Base-by-base conservation (phyloP, 1,140 invertebrate species). In the Scaptomyza pallida region DNA sequence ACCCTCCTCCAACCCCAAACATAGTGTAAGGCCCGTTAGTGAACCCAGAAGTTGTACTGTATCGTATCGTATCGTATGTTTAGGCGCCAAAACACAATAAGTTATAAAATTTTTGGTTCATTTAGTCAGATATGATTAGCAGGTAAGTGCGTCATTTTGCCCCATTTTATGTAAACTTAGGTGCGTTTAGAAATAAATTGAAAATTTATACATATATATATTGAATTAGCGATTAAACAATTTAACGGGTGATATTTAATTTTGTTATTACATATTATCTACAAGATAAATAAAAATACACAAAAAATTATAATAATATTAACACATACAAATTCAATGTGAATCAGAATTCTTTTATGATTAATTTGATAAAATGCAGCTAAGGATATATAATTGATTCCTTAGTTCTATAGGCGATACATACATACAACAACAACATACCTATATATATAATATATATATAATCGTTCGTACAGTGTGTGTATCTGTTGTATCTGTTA, bases 181-280 rank as follows among this genome's bases (percentile, higher is more conserved):
- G 78, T 62, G 61, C 59, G 47, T 63, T 37, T 62, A 54, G 60
- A 40, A 45, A 44, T 52, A 43, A 63, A 55, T 64, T 56, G 64
- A 50, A 41, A 65, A 83, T 72, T 73, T 6, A 37, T 37, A 56
- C 67, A 83, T 72, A 69, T 6, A 37, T 37, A 56, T 72, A 76
- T 71, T 82, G 55, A 86, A 86, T 82, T 76, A 82, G 69, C 65
- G 40, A 59, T 78, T 73, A 76, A 89, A 73, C 52, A 89, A 88
- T 73, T 70, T n/a, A 74, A 82, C 78, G 82, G 75, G 82, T 88
- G 82, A 88, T 88, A 88, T 82, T 89, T 77, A 63, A 74, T 83
- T 88, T 82, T 85, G 72, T 79, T 73, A 79, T 47, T 64, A 41
- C 47, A 75, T 71, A 77, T 75, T 85, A 79, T 75, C 74, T 71